Evolutionary conservation across 1,140 invertebrate species (phyloP).

Genomic region (Drosophila hydei): DNA sequence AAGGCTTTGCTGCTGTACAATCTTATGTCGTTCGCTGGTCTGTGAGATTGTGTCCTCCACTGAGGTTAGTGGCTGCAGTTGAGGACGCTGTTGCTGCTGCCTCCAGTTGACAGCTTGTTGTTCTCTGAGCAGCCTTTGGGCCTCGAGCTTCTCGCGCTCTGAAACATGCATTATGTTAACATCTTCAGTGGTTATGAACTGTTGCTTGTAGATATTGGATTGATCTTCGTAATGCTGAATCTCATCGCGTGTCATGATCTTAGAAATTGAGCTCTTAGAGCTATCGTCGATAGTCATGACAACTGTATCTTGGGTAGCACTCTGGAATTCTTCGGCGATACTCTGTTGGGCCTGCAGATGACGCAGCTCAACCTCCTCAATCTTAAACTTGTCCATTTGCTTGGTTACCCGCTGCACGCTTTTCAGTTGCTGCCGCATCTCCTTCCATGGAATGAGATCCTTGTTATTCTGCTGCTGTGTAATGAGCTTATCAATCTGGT

Average conservation of each 20-base stretch:
- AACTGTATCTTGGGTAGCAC: constrained; percentile 50
- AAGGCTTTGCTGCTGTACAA: constrained; percentile 60
- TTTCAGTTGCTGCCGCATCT: constrained; percentile 81
- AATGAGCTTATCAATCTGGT: constrained; percentile 80
- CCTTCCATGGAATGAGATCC: constrained; percentile 79
- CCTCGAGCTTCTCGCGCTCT: constrained; percentile 73
- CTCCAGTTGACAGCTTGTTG: constrained; percentile 80
- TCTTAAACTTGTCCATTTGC: constrained; percentile 81
- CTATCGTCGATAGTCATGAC: constrained; percentile 69
- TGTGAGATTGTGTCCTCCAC: constrained; percentile 80
- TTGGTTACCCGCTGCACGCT: constrained; percentile 77
- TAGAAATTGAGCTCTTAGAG: constrained; percentile 76
- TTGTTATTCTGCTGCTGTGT: constrained; percentile 69
- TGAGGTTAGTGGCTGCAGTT: constrained; percentile 67
- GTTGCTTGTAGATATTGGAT: constrained; percentile 62
- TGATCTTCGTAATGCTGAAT: constrained; percentile 72
- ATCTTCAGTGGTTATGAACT: constrained; percentile 77
- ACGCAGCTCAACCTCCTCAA: constrained; percentile 78
- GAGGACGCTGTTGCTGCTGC: constrained; percentile 60
- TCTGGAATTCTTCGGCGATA: constrained; percentile 57
- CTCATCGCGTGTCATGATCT: constrained; percentile 62
- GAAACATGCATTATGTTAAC: constrained; percentile 74
- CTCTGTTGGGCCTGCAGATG: constrained; percentile 64
- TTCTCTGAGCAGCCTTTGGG: constrained; percentile 61
- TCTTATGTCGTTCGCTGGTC: constrained; percentile 53